Evolutionary conservation across 2,797 vertebrate species (phyloP), one percentile per base, ranked within the genome.

Genomic region (Parotocinclus haroldoi): DNA sequence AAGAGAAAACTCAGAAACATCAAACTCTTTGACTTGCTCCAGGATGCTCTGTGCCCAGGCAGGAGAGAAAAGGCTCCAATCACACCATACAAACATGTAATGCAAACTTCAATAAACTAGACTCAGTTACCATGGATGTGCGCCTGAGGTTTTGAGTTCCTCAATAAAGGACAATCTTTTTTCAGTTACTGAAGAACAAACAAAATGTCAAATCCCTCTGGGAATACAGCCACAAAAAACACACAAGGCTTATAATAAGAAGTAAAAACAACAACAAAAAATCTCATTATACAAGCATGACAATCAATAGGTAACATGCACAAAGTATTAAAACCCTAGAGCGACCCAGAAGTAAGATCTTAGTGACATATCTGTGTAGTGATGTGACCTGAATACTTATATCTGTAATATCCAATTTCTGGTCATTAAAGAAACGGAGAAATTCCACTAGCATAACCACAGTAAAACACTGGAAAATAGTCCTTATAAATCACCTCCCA

Each of bases 281-380:
- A 39, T 9, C 14, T 38, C n/a, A n/a, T n/a, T n/a, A n/a, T n/a
- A n/a, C n/a, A n/a, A n/a, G n/a, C n/a, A n/a, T n/a, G n/a, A n/a
- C n/a, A n/a, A n/a, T n/a, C n/a, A n/a, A n/a, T n/a, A n/a, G n/a
- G n/a, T n/a, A 37, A 12, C 37, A 51, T 10, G 36, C 10, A 17
- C 7, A 6, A 12, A 48, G 44, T 39, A 8, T 18, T 9, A 39
- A 51, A 57, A 39, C 12, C 10, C 38, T 45, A 63, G 7, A 57
- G 13, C 9, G 13, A 10, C 44, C 4, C 17, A 36, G 10, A 46
- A 10, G 56, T 27, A 39, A 53, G 53, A 63, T 10, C n/a, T n/a
- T n/a, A 8, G 27, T 5, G n/a, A 69, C 74, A 72, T 63, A 76
- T 69, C 68, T 65, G 65, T 39, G 51, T 14, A 65, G 39, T 51